Base-by-base conservation (phyloP, 2,888 invertebrate species). In the Agonopterix heracliana region DNA sequence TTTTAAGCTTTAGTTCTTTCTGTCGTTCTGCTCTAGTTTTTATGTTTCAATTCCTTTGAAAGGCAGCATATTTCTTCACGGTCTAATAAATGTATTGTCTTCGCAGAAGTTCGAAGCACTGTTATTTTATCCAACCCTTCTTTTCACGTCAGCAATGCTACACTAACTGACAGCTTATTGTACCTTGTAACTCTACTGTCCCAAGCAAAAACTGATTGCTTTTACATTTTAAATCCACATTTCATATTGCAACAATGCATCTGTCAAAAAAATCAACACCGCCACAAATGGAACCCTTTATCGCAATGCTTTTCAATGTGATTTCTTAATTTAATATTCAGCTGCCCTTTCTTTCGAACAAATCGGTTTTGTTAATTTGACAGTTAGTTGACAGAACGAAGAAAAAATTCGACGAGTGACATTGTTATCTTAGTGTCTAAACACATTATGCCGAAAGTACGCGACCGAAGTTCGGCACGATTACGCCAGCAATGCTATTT, bases 331-430 rank as follows among this genome's bases (percentile, higher is more conserved):
- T 73, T 70, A 71, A 73, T 70, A 72, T 76, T 76, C 79, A 79
- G 77, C 78, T 78, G 78, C 66, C 58, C 54, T 71, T 71, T 67
- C 69, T 72, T 75, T 71, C 61, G 60, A 57, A 64, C 44, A 66
- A 77, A 77, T 72, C 67, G 64, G 69, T 75, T 77, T 81, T 80
- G 59, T 69, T 81, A 82, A 84, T 79, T 70, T 85, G 87, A 86
- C 86, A 75, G 71, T 68, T 74, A 58, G 78, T 68, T 84, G 81
- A 82, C 81, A 81, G 73, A 56, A 64, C 54, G 54, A 73, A 61
- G 76, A 68, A 67, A 69, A 67, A 59, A 41, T 40, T 53, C 48
- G 55, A 53, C 61, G 48, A 53, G 55, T 59, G 57, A 59, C 59
- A 66, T 74, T 81, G 77, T 82, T 77, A 73, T 64, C 68, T 68